Evolutionary conservation across 2,888 invertebrate genomes (phyloP).

Genomic region (Ophion obscuratus): DNA sequence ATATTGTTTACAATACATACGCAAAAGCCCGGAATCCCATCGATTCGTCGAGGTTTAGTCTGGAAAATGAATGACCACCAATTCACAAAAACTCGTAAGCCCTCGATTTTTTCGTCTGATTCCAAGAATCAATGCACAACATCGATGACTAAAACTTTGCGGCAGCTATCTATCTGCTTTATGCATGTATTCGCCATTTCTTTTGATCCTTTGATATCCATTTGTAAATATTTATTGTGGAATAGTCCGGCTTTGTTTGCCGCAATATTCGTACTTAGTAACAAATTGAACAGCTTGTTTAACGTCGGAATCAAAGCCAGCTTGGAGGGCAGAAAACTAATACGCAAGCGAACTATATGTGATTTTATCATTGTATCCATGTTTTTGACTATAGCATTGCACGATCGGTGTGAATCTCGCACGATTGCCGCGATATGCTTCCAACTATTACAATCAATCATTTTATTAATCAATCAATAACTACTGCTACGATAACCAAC

Average conservation of each 20-base stretch:
- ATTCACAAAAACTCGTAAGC: constrained; percentile 32
- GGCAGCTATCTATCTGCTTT: constrained; percentile 20
- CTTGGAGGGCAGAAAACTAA: constrained; percentile 53
- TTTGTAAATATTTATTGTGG: constrained; percentile 27
- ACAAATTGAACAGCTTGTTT: constrained; percentile 19
- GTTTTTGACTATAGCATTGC: constrained; percentile 39
- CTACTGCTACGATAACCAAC: constrained; percentile 57
- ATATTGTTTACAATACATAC: constrained; percentile 63
- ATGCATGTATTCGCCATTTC: constrained; percentile 20
- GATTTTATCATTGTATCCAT: constrained; percentile 22
- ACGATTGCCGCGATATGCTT: constrained; percentile 47
- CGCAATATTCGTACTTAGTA: constrained; percentile 4
- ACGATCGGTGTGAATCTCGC: constrained; percentile 40
- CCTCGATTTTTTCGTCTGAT: not conserved
- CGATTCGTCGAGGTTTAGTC: constrained; percentile 37
- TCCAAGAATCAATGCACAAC: constrained; percentile 34
- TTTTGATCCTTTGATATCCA: constrained; percentile 7
- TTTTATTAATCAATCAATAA: constrained; percentile 53
- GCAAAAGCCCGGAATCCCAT: constrained; percentile 46
- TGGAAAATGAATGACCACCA: constrained; percentile 42
- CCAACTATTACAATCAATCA: constrained; percentile 30
- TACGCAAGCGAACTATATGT: constrained; percentile 52
- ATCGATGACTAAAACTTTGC: constrained; percentile 54
- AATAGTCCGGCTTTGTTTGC: constrained; percentile 11
- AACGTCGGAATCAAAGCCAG: constrained; percentile 37